Evolutionary conservation across 2,797 vertebrate genomes (phyloP), one percentile per base, ranked within the genome.

Genomic region (Florisuga fusca): DNA sequence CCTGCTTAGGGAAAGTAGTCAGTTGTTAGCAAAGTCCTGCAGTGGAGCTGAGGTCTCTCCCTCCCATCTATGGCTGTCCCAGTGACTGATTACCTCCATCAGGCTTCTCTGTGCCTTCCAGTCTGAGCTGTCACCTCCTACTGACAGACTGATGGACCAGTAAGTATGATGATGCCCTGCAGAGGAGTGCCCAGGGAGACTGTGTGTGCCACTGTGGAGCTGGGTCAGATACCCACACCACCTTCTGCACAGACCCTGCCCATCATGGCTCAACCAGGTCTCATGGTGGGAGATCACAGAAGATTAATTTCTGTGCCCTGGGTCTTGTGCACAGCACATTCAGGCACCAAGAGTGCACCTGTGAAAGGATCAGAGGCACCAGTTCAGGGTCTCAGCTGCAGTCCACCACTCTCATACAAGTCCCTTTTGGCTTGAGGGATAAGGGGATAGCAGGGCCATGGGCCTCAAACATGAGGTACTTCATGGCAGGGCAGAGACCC

Each of bases 51-150:
- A 91, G 67, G 64, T 66, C 50, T 85, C 36, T 89, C 67, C n/a
- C 59, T 83, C 71, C 67, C 41, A 26, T 91, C 27, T n/a, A 50
- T 79, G 75, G 15, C 80, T 79, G 9, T 0, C 0, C 29, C 81
- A 91, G 46, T 92, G 93, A 88, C 92, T 92, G 90, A 93, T 95
- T 74, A 71, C 71, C 88, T 84, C 64, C 3, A 0, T 72, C 80
- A 90, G 59, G 68, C 48, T 74, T 71, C 82, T 82, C 41, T 82
- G 25, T 34, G 85, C 82, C 75, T 93, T 94, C 69, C 62, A 51
- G 34, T 64, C 57, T 80, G 84, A 87, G 66, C 46, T 81, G 38
- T 87, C 72, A 31, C 41, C 61, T 93, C 87, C 75, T 87, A 18
- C 87, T 67, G 83, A 79, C 63, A 94, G 63, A 26, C 53, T 81